Base-by-base conservation (phyloP, 2,113 vertebrate species). In the Plestiodon gilberti region DNA sequence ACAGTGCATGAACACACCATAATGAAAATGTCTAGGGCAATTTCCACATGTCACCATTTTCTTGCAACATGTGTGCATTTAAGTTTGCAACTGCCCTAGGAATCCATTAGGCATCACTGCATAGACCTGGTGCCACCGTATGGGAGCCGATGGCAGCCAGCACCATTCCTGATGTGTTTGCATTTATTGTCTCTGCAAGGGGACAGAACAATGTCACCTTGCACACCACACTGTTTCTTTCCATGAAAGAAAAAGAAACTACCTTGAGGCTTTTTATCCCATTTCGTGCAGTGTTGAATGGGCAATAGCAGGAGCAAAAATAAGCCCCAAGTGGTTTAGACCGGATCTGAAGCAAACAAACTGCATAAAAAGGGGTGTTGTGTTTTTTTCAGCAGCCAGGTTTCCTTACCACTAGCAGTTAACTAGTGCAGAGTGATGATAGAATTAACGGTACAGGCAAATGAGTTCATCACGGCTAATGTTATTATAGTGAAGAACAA, bases 401-500 rank as follows among this genome's bases (percentile, higher is more conserved):
- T 48, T 48, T 48, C 43, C 28, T 35, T 3, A 4, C 6, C 3
- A 1, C 87, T 82, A 73, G 78, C 52, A 52, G 57, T 4, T 83
- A 25, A 83, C 81, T 35, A 67, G 87, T 57, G 71, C 67, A 43
- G 86, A n/a, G 17, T 0, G 5, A 77, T 77, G 76, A 55, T 30
- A 81, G 81, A 88, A 84, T 84, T 78, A 73, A 48, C 33, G 84
- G 10, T 20, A 38, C 88, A 82, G 87, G 83, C 90, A 90, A 93
- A 94, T 85, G 78, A 70, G 11, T 87, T 95, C 89, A 89, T 91
- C 90, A 2, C 74, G 84, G 92, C 92, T 90, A 87, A 87, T 87
- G 94, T 89, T 95, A 91, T 89, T 94, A 93, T 86, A 93, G 91
- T 4, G 5, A 94, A 87, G 92, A 94, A 88, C 91, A 85, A 94